Evolutionary conservation across 23 tunicate species (phyloP).

Genomic region (Ascidia mentula): DNA sequence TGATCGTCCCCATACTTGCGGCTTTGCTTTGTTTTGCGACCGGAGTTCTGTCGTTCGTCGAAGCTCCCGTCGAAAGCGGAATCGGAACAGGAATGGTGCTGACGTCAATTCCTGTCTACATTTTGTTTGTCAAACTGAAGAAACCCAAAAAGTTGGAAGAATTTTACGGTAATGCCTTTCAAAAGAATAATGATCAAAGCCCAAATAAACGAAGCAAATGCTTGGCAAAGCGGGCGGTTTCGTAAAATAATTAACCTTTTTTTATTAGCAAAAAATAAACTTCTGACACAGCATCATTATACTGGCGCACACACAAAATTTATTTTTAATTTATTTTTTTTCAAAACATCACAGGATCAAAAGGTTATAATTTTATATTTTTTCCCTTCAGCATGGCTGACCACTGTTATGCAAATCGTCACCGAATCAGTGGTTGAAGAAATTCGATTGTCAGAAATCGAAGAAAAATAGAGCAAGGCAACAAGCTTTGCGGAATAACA

Average conservation of each 20-base stretch:
- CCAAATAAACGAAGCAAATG: too few relatives aligned
- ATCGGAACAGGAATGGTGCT: conserved; percentile 31
- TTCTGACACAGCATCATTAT: too few relatives aligned
- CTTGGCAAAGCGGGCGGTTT: too few relatives aligned
- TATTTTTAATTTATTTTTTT: too few relatives aligned
- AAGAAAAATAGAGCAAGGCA: too few relatives aligned
- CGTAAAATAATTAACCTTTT: too few relatives aligned
- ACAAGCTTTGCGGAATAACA: too few relatives aligned
- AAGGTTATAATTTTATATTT: too few relatives aligned
- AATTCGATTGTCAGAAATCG: conserved; percentile 1
- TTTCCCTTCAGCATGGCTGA: conserved; percentile 21
- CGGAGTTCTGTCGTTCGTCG: conserved; percentile 34
- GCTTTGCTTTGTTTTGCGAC: conserved; percentile 26
- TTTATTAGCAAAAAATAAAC: too few relatives aligned
- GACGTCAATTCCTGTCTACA: conserved; percentile 40
- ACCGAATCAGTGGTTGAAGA: conserved; percentile 32
- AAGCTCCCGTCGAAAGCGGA: conserved; percentile 34
- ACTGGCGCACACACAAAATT: not conserved
- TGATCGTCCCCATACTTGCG: conserved; percentile 25
- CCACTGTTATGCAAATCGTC: conserved; percentile 4
- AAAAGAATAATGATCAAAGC: too few relatives aligned
- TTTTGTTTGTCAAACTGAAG: conserved; percentile 17
- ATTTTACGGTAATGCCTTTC: conserved; percentile 10
- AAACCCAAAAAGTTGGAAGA: conserved; percentile 1
- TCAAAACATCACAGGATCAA: too few relatives aligned